Evolutionary conservation across 2,888 invertebrate genomes (phyloP).

Genomic region (Mythimna loreyi): DNA sequence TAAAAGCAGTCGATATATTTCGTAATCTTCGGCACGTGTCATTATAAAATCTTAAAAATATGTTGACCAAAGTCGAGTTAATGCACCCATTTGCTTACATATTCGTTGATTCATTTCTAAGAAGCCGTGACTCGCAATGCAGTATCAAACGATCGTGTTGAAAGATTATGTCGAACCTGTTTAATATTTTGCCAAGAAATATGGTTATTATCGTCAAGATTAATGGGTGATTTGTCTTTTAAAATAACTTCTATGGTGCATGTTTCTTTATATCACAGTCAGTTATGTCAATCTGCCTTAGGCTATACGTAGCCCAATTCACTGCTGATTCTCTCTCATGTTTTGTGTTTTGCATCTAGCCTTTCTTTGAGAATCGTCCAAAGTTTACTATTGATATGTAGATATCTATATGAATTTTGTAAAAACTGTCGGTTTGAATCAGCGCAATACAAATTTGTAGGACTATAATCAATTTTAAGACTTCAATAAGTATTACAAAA

Average conservation of each 20-base stretch:
- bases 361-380: neutral
- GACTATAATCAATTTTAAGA: no score
- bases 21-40: conserved; percentile 36
- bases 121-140: conserved; percentile 32
- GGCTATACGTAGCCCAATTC: neutral
- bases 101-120: conserved; percentile 36
- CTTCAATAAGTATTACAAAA: no score
- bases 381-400: neutral
- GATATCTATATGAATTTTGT: neutral
- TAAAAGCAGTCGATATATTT: neutral
- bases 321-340: neutral
- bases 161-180: conserved; percentile 46
- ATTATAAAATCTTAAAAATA: conserved; percentile 29
- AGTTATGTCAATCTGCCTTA: conserved; percentile 16
- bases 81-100: conserved; percentile 41
- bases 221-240: conserved; percentile 35
- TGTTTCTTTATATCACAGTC: conserved; percentile 14
- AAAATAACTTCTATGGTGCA: conserved; percentile 8
- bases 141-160: conserved; percentile 40
- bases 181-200: conserved; percentile 40
- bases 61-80: conserved; percentile 12
- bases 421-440: no score
- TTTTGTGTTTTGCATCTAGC: neutral
- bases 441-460: no score
- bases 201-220: conserved; percentile 45